phyloP scores from a whole-genome alignment of 2,888 invertebrate species.

The Epicampocera succincta region DNA sequence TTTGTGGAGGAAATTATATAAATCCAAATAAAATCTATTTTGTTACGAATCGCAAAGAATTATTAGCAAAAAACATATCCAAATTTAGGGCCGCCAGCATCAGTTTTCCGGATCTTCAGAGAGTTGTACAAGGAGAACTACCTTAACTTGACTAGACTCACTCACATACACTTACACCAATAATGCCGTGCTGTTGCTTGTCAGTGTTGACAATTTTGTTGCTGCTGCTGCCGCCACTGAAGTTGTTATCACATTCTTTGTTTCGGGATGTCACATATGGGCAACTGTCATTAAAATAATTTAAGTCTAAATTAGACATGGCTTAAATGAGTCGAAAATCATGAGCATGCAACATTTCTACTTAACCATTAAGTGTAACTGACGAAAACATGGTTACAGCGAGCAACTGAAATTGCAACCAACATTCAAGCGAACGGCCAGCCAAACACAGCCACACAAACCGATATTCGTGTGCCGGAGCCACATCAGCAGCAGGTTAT shows the following conservation, averaged over 20 bases:
- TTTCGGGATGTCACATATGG: constrained; percentile 67
- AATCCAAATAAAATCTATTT: too few species aligned
- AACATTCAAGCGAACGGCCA: constrained; percentile 23
- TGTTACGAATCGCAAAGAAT: too few species aligned
- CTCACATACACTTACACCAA: neutral
- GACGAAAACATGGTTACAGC: constrained; percentile 66
- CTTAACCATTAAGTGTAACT: constrained; percentile 69
- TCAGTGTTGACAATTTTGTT: constrained; percentile 28
- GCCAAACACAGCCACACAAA: constrained; percentile 1
- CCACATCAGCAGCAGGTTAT: constrained; percentile 61
- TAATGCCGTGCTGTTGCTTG: constrained; percentile 15
- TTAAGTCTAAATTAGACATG: constrained; percentile 70
- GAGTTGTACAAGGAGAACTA: neutral
- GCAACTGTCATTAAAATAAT: constrained; percentile 69
- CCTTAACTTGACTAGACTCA: neutral
- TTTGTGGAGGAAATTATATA: too few species aligned
- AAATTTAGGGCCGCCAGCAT: too few species aligned
- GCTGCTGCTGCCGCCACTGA: constrained; percentile 41
- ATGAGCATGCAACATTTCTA: constrained; percentile 69
- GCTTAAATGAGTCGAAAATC: constrained; percentile 70
- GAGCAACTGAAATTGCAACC: constrained; percentile 59
- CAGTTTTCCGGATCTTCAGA: too few species aligned
- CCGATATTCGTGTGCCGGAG: constrained; percentile 8
- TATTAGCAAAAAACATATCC: too few species aligned
- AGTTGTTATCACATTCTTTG: constrained; percentile 56